A percentile compares a stretch with the other conserved stretches of the same genome.
These are phyloP conservation scores for Plemyria rubiginata DNA, from an alignment of 2,888 invertebrate genomes.

Conservation along the genomic window DNA sequence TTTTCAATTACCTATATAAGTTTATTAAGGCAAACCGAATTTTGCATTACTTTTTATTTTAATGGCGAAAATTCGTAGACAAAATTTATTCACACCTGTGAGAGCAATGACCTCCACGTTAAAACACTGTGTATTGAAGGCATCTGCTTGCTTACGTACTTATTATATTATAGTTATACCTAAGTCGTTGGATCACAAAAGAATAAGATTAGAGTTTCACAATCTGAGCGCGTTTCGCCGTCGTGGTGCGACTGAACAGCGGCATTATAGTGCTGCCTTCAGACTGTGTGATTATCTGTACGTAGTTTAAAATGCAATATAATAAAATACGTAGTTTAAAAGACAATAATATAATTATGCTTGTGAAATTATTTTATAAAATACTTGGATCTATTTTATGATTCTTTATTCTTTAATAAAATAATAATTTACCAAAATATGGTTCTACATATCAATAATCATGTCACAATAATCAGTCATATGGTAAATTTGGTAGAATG, in stretches of 20 bases:
- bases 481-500: too few relatives aligned
- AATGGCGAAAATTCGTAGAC: not conserved
- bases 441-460: too few relatives aligned
- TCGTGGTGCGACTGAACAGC: not conserved
- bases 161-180: not conserved
- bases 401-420: too few relatives aligned
- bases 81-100: not conserved
- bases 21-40: too few relatives aligned
- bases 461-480: too few relatives aligned
- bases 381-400: too few relatives aligned
- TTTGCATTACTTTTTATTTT: too few relatives aligned
- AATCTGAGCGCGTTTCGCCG: constrained; percentile 2
- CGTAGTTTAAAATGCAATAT: not conserved
- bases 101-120: not conserved
- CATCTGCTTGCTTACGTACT: not conserved
- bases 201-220: constrained; percentile 10
- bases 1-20: too few relatives aligned
- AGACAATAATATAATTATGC: too few relatives aligned
- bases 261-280: not conserved
- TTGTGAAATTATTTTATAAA: too few relatives aligned
- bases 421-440: too few relatives aligned
- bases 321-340: too few relatives aligned
- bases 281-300: not conserved
- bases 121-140: not conserved
- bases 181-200: constrained; percentile 13